A percentile compares a stretch with the other conserved stretches of the same genome.
phyloP scores from a whole-genome alignment of 2,113 vertebrate genomes.

The Strix uralensis region DNA sequence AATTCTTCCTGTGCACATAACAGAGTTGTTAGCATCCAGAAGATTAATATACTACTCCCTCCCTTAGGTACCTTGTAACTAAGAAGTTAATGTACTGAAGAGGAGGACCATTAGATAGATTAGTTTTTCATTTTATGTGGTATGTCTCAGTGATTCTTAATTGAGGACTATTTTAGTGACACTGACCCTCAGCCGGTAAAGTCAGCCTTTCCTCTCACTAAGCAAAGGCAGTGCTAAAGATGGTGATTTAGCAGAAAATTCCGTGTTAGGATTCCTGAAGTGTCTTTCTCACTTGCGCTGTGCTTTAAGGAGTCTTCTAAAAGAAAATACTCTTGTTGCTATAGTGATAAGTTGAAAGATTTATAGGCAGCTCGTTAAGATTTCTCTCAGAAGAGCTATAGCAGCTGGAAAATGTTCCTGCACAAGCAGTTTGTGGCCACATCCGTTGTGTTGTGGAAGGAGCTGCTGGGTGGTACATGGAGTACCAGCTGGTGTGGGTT shows the following conservation, averaged over 20 bases:
- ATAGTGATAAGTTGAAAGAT: background rate
- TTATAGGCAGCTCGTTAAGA: background rate
- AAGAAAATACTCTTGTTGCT: background rate
- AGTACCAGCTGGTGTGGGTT: background rate
- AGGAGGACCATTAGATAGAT: background rate
- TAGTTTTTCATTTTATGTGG: background rate
- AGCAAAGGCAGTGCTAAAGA: background rate
- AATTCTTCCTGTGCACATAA: background rate
- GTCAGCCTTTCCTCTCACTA: background rate
- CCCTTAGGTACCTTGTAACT: background rate
- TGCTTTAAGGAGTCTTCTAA: background rate
- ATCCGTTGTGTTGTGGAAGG: fast-evolving
- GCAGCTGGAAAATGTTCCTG: background rate
- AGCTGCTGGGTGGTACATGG: background rate
- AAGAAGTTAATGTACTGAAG: background rate
- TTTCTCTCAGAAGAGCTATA: background rate
- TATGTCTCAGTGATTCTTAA: background rate
- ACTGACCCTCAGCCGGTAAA: background rate
- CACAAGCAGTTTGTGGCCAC: background rate
- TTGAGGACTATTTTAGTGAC: background rate
- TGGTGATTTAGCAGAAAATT: background rate
- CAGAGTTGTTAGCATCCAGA: background rate
- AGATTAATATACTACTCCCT: background rate
- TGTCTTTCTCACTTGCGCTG: background rate
- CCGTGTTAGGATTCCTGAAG: background rate